Percentiles rank a stretch among this genome's conserved stretches.
Evolutionary conservation across 2,888 invertebrate species (phyloP).

Genomic region (Odontocolon sp.): DNA sequence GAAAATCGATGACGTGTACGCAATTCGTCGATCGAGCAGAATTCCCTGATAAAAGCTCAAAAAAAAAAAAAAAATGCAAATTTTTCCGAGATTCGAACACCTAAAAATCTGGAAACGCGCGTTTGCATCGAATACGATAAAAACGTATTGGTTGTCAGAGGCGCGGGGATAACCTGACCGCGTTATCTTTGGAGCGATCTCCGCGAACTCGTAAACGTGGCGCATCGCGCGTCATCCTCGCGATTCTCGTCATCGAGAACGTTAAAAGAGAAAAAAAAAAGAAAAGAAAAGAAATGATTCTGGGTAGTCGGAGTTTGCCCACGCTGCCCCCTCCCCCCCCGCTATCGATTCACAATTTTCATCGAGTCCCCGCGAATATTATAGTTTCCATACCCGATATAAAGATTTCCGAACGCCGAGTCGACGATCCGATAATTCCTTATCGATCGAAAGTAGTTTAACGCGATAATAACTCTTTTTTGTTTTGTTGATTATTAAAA

Average conservation of each 20-base stretch:
- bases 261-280: background rate
- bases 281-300: slow-evolving; percentile 38
- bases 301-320: slow-evolving; percentile 70
- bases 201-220: slow-evolving; percentile 49
- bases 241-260: background rate
- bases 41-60: background rate
- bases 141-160: background rate
- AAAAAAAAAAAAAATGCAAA: background rate
- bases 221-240: slow-evolving; percentile 40
- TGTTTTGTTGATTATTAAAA: no score
- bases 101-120: no score
- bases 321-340: slow-evolving; percentile 67
- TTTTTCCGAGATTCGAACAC: no score
- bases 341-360: slow-evolving; percentile 74
- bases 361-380: slow-evolving; percentile 59
- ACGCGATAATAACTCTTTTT: no score
- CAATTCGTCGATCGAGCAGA: background rate
- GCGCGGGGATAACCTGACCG: slow-evolving; percentile 49
- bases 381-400: slow-evolving; percentile 26
- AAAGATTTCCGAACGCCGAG: slow-evolving; percentile 60
- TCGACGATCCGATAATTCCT: slow-evolving; percentile 47
- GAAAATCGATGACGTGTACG: slow-evolving; percentile 35
- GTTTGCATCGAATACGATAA: no score
- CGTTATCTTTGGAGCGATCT: slow-evolving; percentile 37
- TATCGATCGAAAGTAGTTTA: no score